A percentile compares a stretch with the other conserved stretches of the same genome.
phyloP scores from a whole-genome alignment of 2,888 invertebrate species.

The Arge pagana region DNA sequence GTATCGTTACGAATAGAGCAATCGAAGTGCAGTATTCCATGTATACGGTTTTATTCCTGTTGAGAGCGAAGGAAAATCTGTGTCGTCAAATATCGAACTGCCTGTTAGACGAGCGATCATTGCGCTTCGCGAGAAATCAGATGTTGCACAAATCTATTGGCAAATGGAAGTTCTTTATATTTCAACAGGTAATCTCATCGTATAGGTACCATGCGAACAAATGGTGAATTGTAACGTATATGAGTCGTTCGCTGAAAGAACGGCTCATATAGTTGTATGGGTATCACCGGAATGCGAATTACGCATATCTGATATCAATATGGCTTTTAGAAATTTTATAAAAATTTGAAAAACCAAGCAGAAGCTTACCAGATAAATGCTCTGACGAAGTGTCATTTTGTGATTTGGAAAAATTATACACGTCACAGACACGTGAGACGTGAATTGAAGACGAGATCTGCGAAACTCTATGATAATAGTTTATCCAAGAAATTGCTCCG shows the following conservation, averaged over 20 bases:
- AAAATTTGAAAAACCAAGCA: not conserved
- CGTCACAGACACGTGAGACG: constrained; percentile 5
- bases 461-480: not conserved
- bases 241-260: too few species aligned
- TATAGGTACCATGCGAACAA: too few species aligned
- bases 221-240: too few species aligned
- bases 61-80: not conserved
- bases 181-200: constrained; percentile 5
- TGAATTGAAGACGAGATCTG: not conserved
- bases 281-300: too few species aligned
- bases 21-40: not conserved
- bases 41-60: not conserved
- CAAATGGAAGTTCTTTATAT: constrained; percentile 1
- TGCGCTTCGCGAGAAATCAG: not conserved
- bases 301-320: not conserved
- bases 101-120: not conserved
- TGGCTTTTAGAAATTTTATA: not conserved
- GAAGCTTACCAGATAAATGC: not conserved
- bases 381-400: not conserved
- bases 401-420: constrained; percentile 2
- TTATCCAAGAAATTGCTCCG: not conserved
- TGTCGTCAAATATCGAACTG: not conserved
- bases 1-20: not conserved
- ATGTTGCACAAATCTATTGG: not conserved
- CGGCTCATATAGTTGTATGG: too few species aligned